phyloP scores from a whole-genome alignment of 2,888 invertebrate species.

The Tipula vernalis region DNA sequence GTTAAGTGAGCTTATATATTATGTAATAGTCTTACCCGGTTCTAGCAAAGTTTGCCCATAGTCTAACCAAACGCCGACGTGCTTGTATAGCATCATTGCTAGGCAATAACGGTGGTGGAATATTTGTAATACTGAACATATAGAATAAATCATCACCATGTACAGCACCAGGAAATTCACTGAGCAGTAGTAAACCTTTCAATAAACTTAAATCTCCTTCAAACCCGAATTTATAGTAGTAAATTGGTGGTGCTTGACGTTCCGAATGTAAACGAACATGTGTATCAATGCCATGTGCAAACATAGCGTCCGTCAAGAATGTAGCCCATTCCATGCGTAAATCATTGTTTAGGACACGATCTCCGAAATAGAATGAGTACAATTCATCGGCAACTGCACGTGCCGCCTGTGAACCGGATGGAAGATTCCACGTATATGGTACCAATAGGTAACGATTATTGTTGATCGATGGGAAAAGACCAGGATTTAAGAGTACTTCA shows the following conservation, averaged over 20 bases:
- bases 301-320: constrained; percentile 14
- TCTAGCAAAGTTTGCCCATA: constrained; percentile 43
- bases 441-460: constrained; percentile 13
- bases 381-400: constrained; percentile 11
- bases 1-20: constrained; percentile 5
- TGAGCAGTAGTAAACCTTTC: constrained; percentile 11
- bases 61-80: constrained; percentile 33
- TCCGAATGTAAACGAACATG: constrained; percentile 13
- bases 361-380: constrained; percentile 14
- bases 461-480: constrained; percentile 9
- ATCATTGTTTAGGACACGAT: neutral
- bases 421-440: constrained; percentile 12
- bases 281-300: constrained; percentile 14
- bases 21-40: constrained; percentile 31
- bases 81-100: constrained; percentile 34
- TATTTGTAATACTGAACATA: constrained; percentile 29
- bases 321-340: constrained; percentile 11
- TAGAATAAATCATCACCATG: constrained; percentile 37
- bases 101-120: constrained; percentile 22
- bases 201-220: constrained; percentile 15
- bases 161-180: constrained; percentile 24
- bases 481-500: constrained; percentile 8
- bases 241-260: constrained; percentile 14
- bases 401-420: neutral
- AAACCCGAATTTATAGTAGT: constrained; percentile 15